A percentile compares a stretch with the other conserved stretches of the same genome.
Evolutionary conservation across 1,140 invertebrate genomes (phyloP).

Genomic region (Chionoecetes opilio): DNA sequence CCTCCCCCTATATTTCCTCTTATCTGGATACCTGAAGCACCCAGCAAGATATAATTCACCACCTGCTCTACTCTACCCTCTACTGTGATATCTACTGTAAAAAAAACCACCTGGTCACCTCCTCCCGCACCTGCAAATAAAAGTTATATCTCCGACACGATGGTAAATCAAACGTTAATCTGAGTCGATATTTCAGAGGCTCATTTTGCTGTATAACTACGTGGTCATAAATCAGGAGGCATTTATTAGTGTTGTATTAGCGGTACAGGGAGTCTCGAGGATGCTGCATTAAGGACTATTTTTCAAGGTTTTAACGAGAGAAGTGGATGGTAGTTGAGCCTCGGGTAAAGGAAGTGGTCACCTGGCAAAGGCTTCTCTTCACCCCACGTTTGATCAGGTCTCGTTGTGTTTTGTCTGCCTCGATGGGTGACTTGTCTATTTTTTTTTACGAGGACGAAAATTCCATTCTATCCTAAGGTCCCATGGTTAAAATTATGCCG

Average conservation of each 20-base stretch:
- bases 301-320: neutral
- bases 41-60: neutral
- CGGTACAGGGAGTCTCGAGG: neutral
- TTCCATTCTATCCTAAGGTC: no score
- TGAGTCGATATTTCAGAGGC: neutral
- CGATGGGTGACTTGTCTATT: conserved; percentile 1
- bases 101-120: neutral
- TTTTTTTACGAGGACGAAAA: no score
- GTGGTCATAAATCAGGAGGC: neutral
- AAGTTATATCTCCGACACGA: neutral
- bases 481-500: no score
- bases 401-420: neutral
- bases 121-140: conserved; percentile 7
- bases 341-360: neutral
- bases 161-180: neutral
- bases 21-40: neutral
- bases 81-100: no score
- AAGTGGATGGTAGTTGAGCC: neutral
- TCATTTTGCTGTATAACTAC: neutral
- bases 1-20: neutral
- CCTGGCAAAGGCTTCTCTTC: neutral
- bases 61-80: no score
- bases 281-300: neutral
- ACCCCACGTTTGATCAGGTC: neutral
- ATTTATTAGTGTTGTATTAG: conserved; percentile 9